These are phyloP conservation scores for Heliconius hewitsoni DNA, from an alignment of 1,140 invertebrate species.

Conservation along the genomic window DNA sequence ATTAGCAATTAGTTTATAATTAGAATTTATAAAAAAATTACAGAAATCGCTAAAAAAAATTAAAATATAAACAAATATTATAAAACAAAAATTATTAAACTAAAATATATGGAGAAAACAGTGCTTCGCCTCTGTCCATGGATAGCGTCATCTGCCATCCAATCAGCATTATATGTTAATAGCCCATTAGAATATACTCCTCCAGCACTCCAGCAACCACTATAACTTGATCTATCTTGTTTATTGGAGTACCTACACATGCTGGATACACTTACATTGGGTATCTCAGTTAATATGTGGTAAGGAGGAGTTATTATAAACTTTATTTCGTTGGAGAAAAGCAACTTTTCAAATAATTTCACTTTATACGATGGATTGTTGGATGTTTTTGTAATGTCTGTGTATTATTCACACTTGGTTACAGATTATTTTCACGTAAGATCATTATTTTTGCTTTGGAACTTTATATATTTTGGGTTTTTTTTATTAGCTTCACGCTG, in stretches of 20 bases:
- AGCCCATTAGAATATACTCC: slow-evolving; percentile 79
- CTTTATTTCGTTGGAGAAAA: neutral
- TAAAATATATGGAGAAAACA: slow-evolving; percentile 28
- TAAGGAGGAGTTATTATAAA: slow-evolving; percentile 1
- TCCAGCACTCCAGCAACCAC: slow-evolving; percentile 52
- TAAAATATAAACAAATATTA: neutral
- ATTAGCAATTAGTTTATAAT: no score
- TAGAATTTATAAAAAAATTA: neutral
- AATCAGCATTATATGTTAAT: slow-evolving; percentile 82
- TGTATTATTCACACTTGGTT: slow-evolving; percentile 14
- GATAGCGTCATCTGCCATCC: slow-evolving; percentile 55
- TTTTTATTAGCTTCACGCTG: neutral
- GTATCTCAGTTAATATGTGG: slow-evolving; percentile 27
- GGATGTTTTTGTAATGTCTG: slow-evolving; percentile 16
- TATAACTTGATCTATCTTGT: slow-evolving; percentile 44
- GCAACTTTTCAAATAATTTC: neutral
- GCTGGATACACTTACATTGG: slow-evolving; percentile 49
- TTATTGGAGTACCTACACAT: slow-evolving; percentile 41
- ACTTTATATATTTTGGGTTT: neutral
- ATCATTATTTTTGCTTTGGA: neutral
- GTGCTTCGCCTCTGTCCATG: slow-evolving; percentile 46
- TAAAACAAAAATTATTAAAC: neutral
- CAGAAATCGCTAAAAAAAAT: neutral
- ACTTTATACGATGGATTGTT: slow-evolving; percentile 12
- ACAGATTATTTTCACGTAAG: neutral